These are phyloP conservation scores for Carcinoscorpius rotundicauda DNA, from an alignment of 1,140 invertebrate species.

Conservation along the genomic window DNA sequence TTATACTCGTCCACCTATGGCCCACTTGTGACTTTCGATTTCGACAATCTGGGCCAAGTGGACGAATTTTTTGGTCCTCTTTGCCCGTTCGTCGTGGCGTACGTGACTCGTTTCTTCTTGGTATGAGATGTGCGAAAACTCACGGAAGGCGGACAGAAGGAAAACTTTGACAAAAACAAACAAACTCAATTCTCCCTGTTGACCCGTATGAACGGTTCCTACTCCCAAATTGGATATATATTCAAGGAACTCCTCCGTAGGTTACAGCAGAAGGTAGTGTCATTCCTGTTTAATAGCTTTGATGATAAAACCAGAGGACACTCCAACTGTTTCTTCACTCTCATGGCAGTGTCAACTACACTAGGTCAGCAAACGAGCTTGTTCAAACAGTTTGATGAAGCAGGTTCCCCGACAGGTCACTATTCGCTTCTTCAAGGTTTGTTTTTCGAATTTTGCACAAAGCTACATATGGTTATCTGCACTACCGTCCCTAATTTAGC, in stretches of 20 bases:
- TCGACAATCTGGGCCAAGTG: constrained; percentile 44
- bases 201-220: constrained; percentile 73
- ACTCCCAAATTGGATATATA: constrained; percentile 45
- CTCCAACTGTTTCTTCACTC: constrained; percentile 57
- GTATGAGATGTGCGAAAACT: constrained; percentile 79
- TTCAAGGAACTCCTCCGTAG: constrained; percentile 49
- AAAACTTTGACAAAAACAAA: constrained; percentile 60
- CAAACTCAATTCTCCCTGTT: constrained; percentile 52
- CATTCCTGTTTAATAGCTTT: constrained; percentile 30
- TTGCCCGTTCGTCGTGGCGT: constrained; percentile 82
- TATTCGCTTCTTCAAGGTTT: constrained; percentile 47
- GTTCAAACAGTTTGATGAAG: constrained; percentile 50
- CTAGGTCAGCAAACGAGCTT: constrained; percentile 44
- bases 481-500: too few species aligned
- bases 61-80: constrained; percentile 81
- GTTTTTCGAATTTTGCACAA: constrained; percentile 51
- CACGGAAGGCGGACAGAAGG: constrained; percentile 67
- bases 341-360: constrained; percentile 51
- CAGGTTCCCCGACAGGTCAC: constrained; percentile 36
- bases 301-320: constrained; percentile 38
- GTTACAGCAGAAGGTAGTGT: constrained; percentile 54
- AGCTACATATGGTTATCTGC: constrained; percentile 50
- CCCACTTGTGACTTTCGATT: constrained; percentile 62
- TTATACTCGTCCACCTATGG: constrained; percentile 62
- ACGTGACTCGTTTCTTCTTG: constrained; percentile 71